Evolutionary conservation across 2,888 invertebrate species (phyloP), one percentile per base, ranked within the genome.

Genomic region (Archips crataeganus): DNA sequence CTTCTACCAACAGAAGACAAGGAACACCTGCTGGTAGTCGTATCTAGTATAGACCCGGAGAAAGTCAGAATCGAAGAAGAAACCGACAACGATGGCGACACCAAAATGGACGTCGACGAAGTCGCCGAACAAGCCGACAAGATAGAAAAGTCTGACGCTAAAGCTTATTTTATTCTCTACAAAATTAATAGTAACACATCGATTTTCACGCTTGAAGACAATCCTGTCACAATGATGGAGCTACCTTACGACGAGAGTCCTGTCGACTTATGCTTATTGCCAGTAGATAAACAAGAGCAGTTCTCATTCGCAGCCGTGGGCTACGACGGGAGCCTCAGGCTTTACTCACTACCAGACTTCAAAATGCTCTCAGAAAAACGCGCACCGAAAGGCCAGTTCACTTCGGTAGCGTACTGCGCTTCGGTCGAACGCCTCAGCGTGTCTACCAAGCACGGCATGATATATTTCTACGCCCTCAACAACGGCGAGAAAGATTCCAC

Each of bases 371-470:
- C 97, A 0, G 95, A 96, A 76, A 97, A 97, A 42, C 95, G 95
- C 78, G 95, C 97, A 51, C 96, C 96, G 0, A 95, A 95, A 54
- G 96, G 96, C 61, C 96, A 96, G 82, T 98, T 98, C 84, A 96
- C 97, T 13, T 97, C 98, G 0, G 97, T 97, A 2, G 97, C 97
- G 0, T 98, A 97, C 88, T 98, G 98, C 87, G 97, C 97, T 74
- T 98, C 98, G 92, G 95, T 98, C 75, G 98, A 98, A 84, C 95
- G 98, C 64, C 94, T 98, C 45, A 98, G 98, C 87, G 97, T 97
- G 2, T 97, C 97, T 60, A 98, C 98, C 0, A 96, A 96, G 79
- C 95, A 96, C 70, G 98, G 98, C 4, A 96, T 97, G 76, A 95
- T 98, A 67, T 97, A 98, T 84, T 98, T 98, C 90, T 98, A 97